Conservation (phyloP, 2,888 invertebrate genomes). For the Acleris holmiana region DNA sequence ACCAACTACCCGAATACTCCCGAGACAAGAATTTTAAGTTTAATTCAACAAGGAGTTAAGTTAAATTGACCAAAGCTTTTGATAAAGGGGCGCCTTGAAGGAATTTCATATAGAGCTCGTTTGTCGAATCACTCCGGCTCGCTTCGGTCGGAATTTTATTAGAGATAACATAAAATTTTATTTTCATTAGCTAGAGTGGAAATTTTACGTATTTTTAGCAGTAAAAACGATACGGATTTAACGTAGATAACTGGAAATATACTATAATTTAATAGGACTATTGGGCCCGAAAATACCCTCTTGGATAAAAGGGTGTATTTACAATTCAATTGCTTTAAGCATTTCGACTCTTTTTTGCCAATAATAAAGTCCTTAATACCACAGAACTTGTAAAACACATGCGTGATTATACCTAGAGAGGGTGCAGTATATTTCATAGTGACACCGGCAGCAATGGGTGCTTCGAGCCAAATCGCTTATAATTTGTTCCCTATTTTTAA, state of each 20-base stretch:
- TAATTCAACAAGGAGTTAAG: conserved; percentile 21
- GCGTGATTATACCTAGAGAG: too few relatives aligned
- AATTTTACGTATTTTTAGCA: conserved; percentile 18
- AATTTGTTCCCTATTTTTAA: conserved; percentile 11
- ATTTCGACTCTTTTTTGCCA: too few relatives aligned
- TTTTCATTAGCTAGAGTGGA: conserved; percentile 19
- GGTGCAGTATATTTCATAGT: conserved; percentile 22
- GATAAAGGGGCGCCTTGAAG: background rate
- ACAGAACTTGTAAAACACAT: too few relatives aligned
- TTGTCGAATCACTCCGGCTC: conserved; percentile 12
- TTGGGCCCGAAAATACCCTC: background rate
- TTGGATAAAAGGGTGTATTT: too few relatives aligned
- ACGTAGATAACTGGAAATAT: conserved; percentile 9
- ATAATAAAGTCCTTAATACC: too few relatives aligned
- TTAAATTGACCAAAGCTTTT: conserved; percentile 16
- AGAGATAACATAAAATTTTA: conserved; percentile 17
- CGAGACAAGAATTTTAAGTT: conserved; percentile 13
- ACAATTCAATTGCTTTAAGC: too few relatives aligned
- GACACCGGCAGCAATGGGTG: conserved; percentile 13
- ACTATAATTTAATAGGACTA: conserved; percentile 15
- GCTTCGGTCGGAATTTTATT: conserved; percentile 12
- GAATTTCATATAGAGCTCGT: conserved; percentile 25
- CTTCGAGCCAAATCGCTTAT: conserved; percentile 21
- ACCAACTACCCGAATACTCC: conserved; percentile 29
- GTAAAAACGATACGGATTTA: conserved; percentile 8